Evolutionary conservation across 2,113 vertebrate species (phyloP), one percentile per base, ranked within the genome.

Genomic region (Spheniscus mendiculus): DNA sequence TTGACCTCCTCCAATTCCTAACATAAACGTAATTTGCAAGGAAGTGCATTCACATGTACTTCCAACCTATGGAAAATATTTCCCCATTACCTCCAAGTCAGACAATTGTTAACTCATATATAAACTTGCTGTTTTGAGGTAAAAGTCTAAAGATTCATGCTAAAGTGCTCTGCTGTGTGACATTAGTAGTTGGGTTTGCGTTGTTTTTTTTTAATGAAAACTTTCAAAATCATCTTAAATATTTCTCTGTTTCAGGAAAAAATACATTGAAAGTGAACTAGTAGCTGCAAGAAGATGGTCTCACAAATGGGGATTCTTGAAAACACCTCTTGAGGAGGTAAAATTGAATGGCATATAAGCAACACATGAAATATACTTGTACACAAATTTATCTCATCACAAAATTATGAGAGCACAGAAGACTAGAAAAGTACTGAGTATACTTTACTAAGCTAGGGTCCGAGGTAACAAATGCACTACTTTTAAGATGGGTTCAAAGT

Each of bases 221-320:
- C 34, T 66, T 82, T 59, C 29, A 8, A 56, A 59, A 29, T 74
- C 5, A 38, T 74, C 38, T 83, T 26, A 50, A 89, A 4, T 58
- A 20, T 52, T 88, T 79, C 10, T 91, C 10, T 69, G 25, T 96
- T 97, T 55, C 82, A 99, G 98, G 98, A 98, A 96, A 92, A 90
- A 88, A 6, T 87, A 40, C 2, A 2, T 98, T 63, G 94, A 95
- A 87, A 90, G 13, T 2, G 98, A 99, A 87, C 5, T 5, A 0
- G 96, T 98, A 8, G 94, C 97, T 16, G 94, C 94, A 45, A 95
- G 77, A 44, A 98, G 86, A 82, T 99, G 98, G 98, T 63, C 96
- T 23, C 79, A 96, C 2, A 98, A 95, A 9, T 99, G 98, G 98
- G 98, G 98, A 13, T 99, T 98, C 87, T 82, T 98, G 89, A 94